Conservation (phyloP, 2,797 vertebrate species). For the Alca torda region DNA sequence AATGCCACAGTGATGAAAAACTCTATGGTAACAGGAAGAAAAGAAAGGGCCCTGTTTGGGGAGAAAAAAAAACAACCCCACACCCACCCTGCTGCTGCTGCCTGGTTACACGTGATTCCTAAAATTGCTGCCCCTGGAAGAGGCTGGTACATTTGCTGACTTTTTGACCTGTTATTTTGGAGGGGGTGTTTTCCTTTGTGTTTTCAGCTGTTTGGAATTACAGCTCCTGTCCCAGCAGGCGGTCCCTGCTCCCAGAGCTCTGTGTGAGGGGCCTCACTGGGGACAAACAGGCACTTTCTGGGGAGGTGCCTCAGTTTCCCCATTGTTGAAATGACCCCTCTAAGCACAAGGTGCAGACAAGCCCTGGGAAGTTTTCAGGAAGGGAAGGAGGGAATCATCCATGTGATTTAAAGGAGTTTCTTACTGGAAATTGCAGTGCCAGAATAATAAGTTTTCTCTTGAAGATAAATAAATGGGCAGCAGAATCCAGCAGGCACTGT, state of each 20-base stretch:
- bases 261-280: accelerated
- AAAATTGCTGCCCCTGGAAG: not conserved
- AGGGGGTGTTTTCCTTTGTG: not conserved
- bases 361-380: not conserved
- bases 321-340: not conserved
- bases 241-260: not conserved
- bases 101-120: not conserved
- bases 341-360: not conserved
- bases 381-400: not conserved
- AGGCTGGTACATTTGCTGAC: not conserved
- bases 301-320: not conserved
- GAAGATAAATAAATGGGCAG: not conserved
- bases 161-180: not conserved
- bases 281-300: not conserved
- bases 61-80: not conserved
- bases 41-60: not conserved
- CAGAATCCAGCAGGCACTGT: not conserved
- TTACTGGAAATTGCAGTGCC: not conserved
- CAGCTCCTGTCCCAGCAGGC: not conserved
- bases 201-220: constrained; percentile 25
- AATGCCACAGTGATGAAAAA: constrained; percentile 60
- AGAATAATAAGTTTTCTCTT: not conserved
- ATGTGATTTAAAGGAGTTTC: not conserved
- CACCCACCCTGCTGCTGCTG: not conserved
- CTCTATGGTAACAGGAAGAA: not conserved